Conservation (phyloP, 2,113 vertebrate species). For the Myrmecobius fasciatus region DNA sequence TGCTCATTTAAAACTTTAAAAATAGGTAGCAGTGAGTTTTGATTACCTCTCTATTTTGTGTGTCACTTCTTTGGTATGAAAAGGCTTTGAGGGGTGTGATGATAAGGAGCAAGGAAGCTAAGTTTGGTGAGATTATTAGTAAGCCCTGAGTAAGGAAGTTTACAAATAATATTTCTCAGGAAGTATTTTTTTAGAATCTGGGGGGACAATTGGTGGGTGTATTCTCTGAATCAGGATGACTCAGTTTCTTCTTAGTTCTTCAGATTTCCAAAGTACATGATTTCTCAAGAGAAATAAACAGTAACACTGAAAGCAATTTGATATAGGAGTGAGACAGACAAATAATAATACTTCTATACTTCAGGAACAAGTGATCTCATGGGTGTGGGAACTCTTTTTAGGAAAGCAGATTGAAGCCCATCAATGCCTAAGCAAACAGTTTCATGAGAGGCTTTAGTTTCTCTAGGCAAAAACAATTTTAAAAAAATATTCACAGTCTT, state of each 20-base stretch:
- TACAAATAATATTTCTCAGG: not conserved
- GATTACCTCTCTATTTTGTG: constrained; percentile 48
- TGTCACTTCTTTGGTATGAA: constrained; percentile 63
- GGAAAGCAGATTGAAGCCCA: not conserved
- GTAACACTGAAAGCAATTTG: constrained; percentile 20
- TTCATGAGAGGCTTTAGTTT: not conserved
- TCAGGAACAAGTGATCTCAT: not conserved
- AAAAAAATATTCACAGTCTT: not conserved
- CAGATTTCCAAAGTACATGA: not conserved
- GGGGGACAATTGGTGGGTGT: constrained; percentile 48
- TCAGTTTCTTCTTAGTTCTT: not conserved
- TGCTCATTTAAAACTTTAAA: constrained; percentile 63
- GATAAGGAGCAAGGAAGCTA: constrained; percentile 31
- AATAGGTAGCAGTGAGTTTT: constrained; percentile 39
- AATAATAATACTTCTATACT: not conserved
- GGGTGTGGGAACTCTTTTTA: not conserved
- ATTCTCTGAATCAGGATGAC: constrained; percentile 29
- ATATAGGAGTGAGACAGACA: not conserved
- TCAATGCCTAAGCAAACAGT: not conserved
- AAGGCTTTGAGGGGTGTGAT: constrained; percentile 52
- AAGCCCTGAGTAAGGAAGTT: constrained; percentile 56
- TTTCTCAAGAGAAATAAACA: constrained; percentile 13
- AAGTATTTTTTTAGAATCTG: constrained; percentile 10
- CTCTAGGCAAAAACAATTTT: not conserved
- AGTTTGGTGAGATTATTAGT: constrained; percentile 15